Percentiles rank a stretch among this genome's conserved stretches.
phyloP scores from a whole-genome alignment of 1,140 invertebrate species.

The Pygmarrhopalites habei region DNA sequence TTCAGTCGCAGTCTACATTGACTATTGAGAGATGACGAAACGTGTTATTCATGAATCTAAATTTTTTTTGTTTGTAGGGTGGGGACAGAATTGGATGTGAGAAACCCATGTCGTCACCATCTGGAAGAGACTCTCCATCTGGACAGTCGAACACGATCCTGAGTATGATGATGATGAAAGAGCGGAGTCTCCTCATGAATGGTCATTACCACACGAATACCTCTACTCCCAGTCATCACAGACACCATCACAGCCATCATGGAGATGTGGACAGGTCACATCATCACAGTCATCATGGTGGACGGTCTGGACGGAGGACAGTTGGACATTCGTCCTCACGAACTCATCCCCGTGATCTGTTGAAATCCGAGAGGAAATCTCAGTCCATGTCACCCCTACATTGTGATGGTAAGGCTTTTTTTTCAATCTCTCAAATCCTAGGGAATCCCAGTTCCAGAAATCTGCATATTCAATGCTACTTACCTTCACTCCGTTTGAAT shows the following conservation, averaged over 20 bases:
- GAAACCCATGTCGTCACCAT: too few relatives aligned
- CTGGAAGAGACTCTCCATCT: too few relatives aligned
- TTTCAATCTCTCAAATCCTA: background rate
- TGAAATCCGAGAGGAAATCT: conserved; percentile 28
- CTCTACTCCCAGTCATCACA: background rate
- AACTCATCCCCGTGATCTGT: background rate
- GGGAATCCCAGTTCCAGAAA: too few relatives aligned
- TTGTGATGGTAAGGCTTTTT: conserved; percentile 23
- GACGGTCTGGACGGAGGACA: background rate
- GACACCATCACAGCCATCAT: conserved; percentile 12
- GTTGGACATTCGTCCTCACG: background rate
- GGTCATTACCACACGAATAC: background rate
- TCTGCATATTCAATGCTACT: too few relatives aligned
- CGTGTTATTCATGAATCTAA: too few relatives aligned
- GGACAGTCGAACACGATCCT: too few relatives aligned
- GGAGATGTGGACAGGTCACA: conserved; percentile 12
- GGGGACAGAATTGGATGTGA: too few relatives aligned
- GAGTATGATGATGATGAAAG: conserved; percentile 12
- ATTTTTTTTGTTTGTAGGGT: too few relatives aligned
- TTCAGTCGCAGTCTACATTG: too few relatives aligned
- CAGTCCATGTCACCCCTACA: conserved; percentile 26
- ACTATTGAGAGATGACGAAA: too few relatives aligned
- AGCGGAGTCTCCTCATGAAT: background rate
- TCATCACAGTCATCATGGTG: background rate
- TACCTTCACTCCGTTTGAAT: too few relatives aligned